phyloP scores from a whole-genome alignment of 2,888 invertebrate genomes.

The Parnassius glacialis region DNA sequence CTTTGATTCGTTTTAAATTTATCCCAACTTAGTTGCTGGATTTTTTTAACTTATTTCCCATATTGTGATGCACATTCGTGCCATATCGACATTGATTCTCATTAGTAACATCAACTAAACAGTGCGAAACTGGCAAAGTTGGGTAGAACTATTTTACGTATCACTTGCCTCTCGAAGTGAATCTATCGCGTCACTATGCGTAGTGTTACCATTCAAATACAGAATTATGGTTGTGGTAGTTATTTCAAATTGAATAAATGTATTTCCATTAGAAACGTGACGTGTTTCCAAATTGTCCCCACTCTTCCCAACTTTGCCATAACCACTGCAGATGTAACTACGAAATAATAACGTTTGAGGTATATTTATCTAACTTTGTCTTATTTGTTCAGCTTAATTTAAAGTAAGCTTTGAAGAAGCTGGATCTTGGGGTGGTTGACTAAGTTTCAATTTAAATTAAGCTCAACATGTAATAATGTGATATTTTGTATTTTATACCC shows the following conservation, averaged over 20 bases:
- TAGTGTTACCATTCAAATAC: conserved; percentile 69
- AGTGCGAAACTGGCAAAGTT: conserved; percentile 47
- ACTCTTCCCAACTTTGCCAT: conserved; percentile 23
- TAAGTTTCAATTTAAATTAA: conserved; percentile 71
- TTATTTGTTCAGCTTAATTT: conserved; percentile 80
- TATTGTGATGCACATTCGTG: conserved; percentile 48
- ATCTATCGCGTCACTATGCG: conserved; percentile 42
- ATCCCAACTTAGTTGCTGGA: conserved; percentile 76
- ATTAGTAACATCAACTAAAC: conserved; percentile 32
- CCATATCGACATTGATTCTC: conserved; percentile 48
- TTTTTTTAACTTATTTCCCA: conserved; percentile 47
- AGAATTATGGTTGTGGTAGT: conserved; percentile 79
- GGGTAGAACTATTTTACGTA: conserved; percentile 43
- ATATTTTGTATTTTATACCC: conserved; percentile 78
- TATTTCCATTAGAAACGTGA: conserved; percentile 65
- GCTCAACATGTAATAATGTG: conserved; percentile 80
- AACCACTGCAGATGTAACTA: conserved; percentile 31
- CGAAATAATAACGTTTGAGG: too few relatives aligned
- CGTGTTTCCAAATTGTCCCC: conserved; percentile 50
- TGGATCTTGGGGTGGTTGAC: conserved; percentile 48
- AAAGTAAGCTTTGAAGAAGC: conserved; percentile 48
- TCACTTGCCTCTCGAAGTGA: conserved; percentile 45
- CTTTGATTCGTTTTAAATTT: conserved; percentile 56
- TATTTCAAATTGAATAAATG: conserved; percentile 69
- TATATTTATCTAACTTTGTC: conserved; percentile 41